Conservation (phyloP, 2,888 invertebrate genomes). For the Marronus borbonicus region DNA sequence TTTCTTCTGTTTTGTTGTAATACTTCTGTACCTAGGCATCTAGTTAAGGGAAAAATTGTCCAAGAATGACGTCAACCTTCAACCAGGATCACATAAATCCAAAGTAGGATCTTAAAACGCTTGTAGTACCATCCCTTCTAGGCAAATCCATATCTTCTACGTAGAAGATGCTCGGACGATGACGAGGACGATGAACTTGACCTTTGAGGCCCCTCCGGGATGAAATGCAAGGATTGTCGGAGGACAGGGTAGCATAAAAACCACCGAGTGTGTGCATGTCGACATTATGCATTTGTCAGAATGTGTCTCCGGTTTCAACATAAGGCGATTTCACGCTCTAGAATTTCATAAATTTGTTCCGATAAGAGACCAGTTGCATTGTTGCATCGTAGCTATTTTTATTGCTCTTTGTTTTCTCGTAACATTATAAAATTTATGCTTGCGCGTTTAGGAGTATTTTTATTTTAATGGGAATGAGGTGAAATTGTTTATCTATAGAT, state of each 20-base stretch:
- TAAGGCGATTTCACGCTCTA: not conserved
- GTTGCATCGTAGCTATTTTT: not conserved
- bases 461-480: not conserved
- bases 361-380: not conserved
- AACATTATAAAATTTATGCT: not conserved
- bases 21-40: too few relatives aligned
- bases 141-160: not conserved
- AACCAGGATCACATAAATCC: constrained; percentile 70
- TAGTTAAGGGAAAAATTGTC: constrained; percentile 46
- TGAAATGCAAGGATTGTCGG: constrained; percentile 64
- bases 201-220: constrained; percentile 64
- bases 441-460: not conserved
- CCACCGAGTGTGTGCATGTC: not conserved
- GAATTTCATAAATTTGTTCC: not conserved
- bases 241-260: constrained; percentile 61
- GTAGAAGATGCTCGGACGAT: not conserved
- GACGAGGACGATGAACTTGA: constrained; percentile 39
- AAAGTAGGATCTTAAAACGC: constrained; percentile 1
- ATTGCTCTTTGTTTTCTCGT: not conserved
- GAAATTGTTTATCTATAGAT: too few relatives aligned
- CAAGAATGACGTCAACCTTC: constrained; percentile 72
- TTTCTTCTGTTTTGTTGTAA: too few relatives aligned
- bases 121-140: constrained; percentile 22
- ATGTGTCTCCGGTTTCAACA: not conserved
- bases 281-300: not conserved